Percentiles rank a stretch among this genome's conserved stretches.
Evolutionary conservation across 2,888 invertebrate species (phyloP).

Genomic region (Conus canariensis): DNA sequence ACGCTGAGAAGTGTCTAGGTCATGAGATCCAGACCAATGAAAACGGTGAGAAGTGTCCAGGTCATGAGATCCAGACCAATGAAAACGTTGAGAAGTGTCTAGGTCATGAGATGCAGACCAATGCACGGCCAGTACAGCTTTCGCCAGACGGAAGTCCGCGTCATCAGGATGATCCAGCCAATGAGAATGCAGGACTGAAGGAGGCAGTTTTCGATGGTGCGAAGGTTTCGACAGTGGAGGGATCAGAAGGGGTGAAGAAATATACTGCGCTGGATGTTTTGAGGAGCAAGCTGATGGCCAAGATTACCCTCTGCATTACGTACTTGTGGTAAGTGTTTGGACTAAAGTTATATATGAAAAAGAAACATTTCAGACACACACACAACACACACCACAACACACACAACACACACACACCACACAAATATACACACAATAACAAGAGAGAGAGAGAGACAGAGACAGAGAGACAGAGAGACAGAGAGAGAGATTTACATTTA

Average conservation of each 20-base stretch:
- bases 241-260: constrained; percentile 38
- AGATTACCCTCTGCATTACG: constrained; percentile 58
- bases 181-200: not conserved
- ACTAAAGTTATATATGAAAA: too few relatives aligned
- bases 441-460: too few relatives aligned
- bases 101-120: not conserved
- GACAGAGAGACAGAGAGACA: too few relatives aligned
- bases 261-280: constrained; percentile 60
- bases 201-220: not conserved
- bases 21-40: not conserved
- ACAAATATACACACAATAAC: not conserved
- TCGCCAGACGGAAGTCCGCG: not conserved
- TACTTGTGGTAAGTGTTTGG: constrained; percentile 58
- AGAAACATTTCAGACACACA: too few relatives aligned
- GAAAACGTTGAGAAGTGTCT: not conserved
- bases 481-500: too few relatives aligned
- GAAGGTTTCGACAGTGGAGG: not conserved
- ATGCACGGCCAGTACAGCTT: too few relatives aligned
- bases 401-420: too few relatives aligned
- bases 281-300: constrained; percentile 53
- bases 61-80: not conserved
- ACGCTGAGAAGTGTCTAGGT: not conserved
- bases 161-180: not conserved
- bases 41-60: not conserved
- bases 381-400: too few relatives aligned